These are phyloP conservation scores for Eucriotettix oculatus DNA, from an alignment of 2,888 invertebrate genomes.

Conservation along the genomic window DNA sequence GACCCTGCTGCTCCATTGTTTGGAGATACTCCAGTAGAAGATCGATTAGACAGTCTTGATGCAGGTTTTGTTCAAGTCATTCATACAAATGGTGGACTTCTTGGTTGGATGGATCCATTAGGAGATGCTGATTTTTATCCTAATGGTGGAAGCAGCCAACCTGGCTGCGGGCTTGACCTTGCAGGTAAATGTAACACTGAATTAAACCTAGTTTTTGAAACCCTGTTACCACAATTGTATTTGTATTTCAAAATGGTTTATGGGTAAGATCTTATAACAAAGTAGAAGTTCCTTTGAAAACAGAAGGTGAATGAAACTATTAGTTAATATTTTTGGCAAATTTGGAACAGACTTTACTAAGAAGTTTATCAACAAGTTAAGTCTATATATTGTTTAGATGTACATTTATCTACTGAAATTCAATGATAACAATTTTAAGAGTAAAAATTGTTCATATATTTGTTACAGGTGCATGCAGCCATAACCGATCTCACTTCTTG, in stretches of 20 bases:
- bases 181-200: background rate
- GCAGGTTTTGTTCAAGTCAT: constrained; percentile 22
- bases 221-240: too few relatives aligned
- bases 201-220: too few relatives aligned
- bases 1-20: constrained; percentile 9
- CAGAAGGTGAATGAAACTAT: too few relatives aligned
- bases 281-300: too few relatives aligned
- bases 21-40: background rate
- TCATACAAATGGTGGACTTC: constrained; percentile 19
- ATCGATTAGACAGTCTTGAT: constrained; percentile 18
- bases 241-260: background rate
- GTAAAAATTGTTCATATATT: too few relatives aligned
- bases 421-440: too few relatives aligned
- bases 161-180: constrained; percentile 7
- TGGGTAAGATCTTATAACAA: too few relatives aligned
- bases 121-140: constrained; percentile 22
- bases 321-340: too few relatives aligned
- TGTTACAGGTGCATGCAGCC: constrained; percentile 5
- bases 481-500: background rate
- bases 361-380: too few relatives aligned
- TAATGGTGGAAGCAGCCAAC: constrained; percentile 20
- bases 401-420: too few relatives aligned
- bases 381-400: too few relatives aligned
- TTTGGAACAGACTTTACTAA: too few relatives aligned
- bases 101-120: constrained; percentile 17